A percentile compares a stretch with the other conserved stretches of the same genome.
Conservation (phyloP, 2,888 invertebrate genomes). For the Cyrtodaria siliqua region DNA sequence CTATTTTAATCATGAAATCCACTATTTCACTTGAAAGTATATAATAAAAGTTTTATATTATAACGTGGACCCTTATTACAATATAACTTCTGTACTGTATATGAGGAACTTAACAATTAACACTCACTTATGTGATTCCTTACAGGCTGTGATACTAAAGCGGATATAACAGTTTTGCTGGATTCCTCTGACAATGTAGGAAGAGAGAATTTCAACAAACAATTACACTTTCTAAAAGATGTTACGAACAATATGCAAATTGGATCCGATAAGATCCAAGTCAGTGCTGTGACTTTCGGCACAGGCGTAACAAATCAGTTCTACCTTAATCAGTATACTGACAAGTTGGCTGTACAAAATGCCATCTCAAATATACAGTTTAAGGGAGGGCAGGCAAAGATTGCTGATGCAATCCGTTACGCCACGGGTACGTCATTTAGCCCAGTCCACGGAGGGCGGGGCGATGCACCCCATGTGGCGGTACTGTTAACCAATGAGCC, state of each 20-base stretch:
- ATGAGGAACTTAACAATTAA: no score
- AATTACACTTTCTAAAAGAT: constrained; percentile 73
- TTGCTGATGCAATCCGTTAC: constrained; percentile 72
- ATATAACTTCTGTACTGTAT: no score
- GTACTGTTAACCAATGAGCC: constrained; percentile 72
- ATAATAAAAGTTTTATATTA: no score
- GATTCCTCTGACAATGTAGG: constrained; percentile 76
- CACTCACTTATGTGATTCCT: no score
- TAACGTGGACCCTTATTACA: no score
- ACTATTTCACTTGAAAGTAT: no score
- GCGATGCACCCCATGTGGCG: constrained; percentile 68
- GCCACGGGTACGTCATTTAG: constrained; percentile 74
- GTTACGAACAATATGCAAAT: constrained; percentile 74
- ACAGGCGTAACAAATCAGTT: constrained; percentile 72
- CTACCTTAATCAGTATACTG: constrained; percentile 71
- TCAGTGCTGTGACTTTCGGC: constrained; percentile 74
- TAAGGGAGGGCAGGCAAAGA: constrained; percentile 68
- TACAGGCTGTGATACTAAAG: constrained; percentile 76
- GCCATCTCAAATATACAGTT: constrained; percentile 71
- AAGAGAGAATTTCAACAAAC: constrained; percentile 69
- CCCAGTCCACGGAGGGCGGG: constrained; percentile 72
- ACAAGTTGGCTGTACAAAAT: constrained; percentile 58
- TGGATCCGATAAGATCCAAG: constrained; percentile 68
- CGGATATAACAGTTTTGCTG: constrained; percentile 76
- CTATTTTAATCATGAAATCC: no score